Evolutionary conservation across 2,113 vertebrate species (phyloP), one percentile per base, ranked within the genome.

Genomic region (Barnardius zonarius): DNA sequence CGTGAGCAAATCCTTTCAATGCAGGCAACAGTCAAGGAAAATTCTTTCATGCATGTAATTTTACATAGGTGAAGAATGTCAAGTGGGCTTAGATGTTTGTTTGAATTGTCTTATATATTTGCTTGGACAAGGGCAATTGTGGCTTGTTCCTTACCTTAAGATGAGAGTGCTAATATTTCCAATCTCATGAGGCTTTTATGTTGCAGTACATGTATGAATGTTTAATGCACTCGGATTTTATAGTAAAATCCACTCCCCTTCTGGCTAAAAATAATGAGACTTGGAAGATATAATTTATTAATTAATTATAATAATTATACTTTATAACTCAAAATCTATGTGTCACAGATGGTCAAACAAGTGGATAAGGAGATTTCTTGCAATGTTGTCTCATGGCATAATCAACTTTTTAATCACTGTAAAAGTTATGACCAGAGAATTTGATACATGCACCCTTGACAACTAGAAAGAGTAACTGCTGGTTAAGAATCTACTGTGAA

Each of bases 291-390:
- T 31, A 0, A 57, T 73, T 93, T 86, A 13, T 17, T 90, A 80
- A 93, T 86, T 92, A 85, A 79, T 59, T 93, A 48, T 86, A 93
- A 86, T 83, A 93, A 83, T 83, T 64, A 69, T 68, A 54, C 13
- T 68, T 76, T 33, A 33, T 35, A 61, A 18, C 5, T 11, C 23
- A 37, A 91, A 88, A 59, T 57, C 10, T 37, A 3, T 70, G 11
- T 57, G 11, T 24, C 27, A 52, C 28, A 1, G 1, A 49, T 17
- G 13, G 22, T 41, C 27, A 81, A 63, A 82, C 8, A 8, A 57
- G 31, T 0, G 2, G 13, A 76, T 25, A 12, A 10, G 9, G 7
- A 84, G n/a, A 55, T 9, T 62, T 81, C 17, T 77, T 41, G 31
- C 8, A 44, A 52, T 8, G 8, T 51, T 77, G 6, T 51, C 64